Conservation (phyloP, 2,113 vertebrate genomes). For the Sylvietta virens region DNA sequence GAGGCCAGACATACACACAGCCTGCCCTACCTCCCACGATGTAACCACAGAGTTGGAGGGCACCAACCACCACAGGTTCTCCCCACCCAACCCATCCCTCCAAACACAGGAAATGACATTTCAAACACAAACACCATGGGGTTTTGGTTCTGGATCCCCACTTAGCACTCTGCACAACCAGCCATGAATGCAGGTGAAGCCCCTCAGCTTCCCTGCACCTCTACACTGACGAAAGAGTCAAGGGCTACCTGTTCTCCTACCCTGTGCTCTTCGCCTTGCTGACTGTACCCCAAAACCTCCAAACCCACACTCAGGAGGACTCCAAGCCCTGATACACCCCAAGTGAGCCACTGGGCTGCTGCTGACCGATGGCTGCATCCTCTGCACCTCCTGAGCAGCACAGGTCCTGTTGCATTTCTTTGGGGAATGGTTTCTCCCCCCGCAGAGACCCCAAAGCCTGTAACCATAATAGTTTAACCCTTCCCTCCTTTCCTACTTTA, state of each 20-base stretch:
- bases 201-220: neutral
- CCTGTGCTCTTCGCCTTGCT: neutral
- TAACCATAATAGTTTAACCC: too few relatives aligned
- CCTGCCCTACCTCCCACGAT: neutral
- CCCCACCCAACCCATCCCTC: neutral
- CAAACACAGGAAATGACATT: neutral
- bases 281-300: neutral
- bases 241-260: neutral
- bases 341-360: rapidly evolving
- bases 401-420: too few relatives aligned
- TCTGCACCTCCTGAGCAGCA: neutral
- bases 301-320: neutral
- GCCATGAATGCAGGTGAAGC: rapidly evolving
- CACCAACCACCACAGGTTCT: neutral
- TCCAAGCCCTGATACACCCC: neutral
- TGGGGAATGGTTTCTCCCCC: too few relatives aligned
- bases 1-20: neutral
- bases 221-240: rapidly evolving
- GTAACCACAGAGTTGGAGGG: neutral
- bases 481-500: too few relatives aligned
- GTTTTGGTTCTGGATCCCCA: neutral
- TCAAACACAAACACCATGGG: neutral
- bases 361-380: rapidly evolving
- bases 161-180: neutral
- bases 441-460: too few relatives aligned